Conservation (phyloP, 1,140 invertebrate genomes). For the Hylyphantes graminicola region DNA sequence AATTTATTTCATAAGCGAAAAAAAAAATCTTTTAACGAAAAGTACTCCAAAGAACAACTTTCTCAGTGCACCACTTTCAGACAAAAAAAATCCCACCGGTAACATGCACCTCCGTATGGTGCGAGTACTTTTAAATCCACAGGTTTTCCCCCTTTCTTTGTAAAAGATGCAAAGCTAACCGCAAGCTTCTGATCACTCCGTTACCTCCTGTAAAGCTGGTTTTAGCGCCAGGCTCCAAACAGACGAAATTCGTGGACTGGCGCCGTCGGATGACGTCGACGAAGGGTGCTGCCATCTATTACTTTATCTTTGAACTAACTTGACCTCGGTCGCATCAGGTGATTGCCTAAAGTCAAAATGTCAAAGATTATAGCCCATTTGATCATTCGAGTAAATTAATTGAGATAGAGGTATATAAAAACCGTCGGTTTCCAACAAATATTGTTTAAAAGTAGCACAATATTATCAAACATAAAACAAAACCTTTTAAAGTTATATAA, state of each 20-base stretch:
- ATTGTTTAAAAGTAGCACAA: too few relatives aligned
- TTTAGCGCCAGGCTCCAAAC: neutral
- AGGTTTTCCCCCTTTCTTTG: constrained; percentile 34
- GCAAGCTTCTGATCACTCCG: constrained; percentile 33
- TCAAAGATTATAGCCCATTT: too few relatives aligned
- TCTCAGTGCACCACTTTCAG: neutral
- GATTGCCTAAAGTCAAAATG: too few relatives aligned
- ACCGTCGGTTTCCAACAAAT: too few relatives aligned
- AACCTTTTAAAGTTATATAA: too few relatives aligned
- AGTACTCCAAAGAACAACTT: neutral
- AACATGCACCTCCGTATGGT: constrained; percentile 40
- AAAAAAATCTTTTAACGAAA: neutral
- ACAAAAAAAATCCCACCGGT: neutral
- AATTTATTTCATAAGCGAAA: neutral
- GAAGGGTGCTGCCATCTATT: constrained; percentile 52
- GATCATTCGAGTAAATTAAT: too few relatives aligned
- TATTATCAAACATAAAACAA: too few relatives aligned
- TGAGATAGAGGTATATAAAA: too few relatives aligned
- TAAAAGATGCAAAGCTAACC: constrained; percentile 16
- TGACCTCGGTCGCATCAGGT: neutral
- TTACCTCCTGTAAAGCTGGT: constrained; percentile 53
- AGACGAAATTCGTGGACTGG: constrained; percentile 35
- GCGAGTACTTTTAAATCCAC: constrained; percentile 51
- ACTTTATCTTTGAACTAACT: neutral
- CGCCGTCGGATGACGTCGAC: constrained; percentile 10